Percentiles rank a stretch among this genome's conserved stretches.
Evolutionary conservation across 2,888 invertebrate species (phyloP).

Genomic region (Penaeus monodon): DNA sequence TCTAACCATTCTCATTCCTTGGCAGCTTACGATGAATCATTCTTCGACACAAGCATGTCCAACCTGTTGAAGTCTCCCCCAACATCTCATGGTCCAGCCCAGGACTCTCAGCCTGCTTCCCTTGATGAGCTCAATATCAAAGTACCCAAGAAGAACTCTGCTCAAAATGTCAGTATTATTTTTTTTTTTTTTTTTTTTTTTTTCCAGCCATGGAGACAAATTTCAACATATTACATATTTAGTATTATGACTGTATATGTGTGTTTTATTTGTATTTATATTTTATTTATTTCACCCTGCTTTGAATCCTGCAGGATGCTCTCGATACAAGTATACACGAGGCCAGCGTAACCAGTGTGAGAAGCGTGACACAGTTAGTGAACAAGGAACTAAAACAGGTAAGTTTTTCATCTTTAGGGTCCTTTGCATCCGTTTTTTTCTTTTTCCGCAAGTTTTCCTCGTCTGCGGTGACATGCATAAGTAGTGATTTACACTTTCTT

Average conservation of each 20-base stretch:
- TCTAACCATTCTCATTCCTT: not conserved
- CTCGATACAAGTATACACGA: not conserved
- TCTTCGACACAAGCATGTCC: constrained; percentile 52
- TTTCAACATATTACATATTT: too few species aligned
- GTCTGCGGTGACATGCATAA: not conserved
- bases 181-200: too few species aligned
- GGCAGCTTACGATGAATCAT: constrained; percentile 55
- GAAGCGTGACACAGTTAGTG: constrained; percentile 17
- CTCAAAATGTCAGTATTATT: constrained; percentile 27
- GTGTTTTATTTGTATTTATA: too few species aligned
- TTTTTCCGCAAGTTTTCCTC: too few species aligned
- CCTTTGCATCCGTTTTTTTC: too few species aligned
- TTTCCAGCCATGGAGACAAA: too few species aligned
- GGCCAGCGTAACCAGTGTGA: not conserved
- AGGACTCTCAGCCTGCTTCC: constrained; percentile 28
- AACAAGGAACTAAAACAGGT: constrained; percentile 53
- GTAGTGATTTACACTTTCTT: not conserved
- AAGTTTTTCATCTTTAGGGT: not conserved
- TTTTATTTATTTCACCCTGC: too few species aligned
- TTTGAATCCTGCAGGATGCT: constrained; percentile 13
- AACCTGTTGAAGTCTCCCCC: constrained; percentile 43
- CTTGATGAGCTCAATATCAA: constrained; percentile 19
- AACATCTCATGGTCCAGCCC: not conserved
- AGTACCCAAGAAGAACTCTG: constrained; percentile 8
- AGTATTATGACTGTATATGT: too few species aligned